Base-by-base conservation (phyloP, 2,113 vertebrate genomes). In the Pygoscelis antarcticus region DNA sequence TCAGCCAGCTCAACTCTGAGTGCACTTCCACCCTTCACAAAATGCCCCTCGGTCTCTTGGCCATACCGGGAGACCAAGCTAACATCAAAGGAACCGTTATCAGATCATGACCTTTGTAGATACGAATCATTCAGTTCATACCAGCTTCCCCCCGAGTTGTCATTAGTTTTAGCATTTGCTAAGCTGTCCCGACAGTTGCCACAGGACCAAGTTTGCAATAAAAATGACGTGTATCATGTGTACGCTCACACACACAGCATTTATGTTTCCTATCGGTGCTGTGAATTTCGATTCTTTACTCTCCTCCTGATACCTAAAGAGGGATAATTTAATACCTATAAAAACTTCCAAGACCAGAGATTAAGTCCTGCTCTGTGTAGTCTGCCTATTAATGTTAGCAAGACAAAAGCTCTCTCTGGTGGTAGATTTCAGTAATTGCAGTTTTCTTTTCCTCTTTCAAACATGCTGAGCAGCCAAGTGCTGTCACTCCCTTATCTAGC, bases 361-460 rank as follows among this genome's bases (percentile, higher is more conserved):
- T 10, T 7, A 55, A 49, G 25, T 0, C 5, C 36, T 6, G 44
- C 82, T 11, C 7, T 3, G 8, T 4, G 54, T 8, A 5, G 21
- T 0, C 34, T 13, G 44, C 61, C 26, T 17, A 13, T 4, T 1
- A 10, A 16, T 2, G 58, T 25, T 64, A 69, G 72, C 40, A 13
- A 21, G 83, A 8, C 87, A 52, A 89, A 89, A 18, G 83, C 88
- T 21, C 95, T 4, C 96, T 95, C 97, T 97, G 72, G 87, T 86
- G 97, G 95, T 19, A 26, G 9, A 16, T 16, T 47, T 61, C 17
- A 4, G 80, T 36, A 57, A 52, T 10, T 71, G 86, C 92, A 34
- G 1, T 11, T 81, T 86, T 23, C 21, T 30, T 46, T 78, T 46
- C 21, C 29, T 8, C 2, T 32, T 42, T 52, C 29, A 6, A 36